Evolutionary conservation across 92 coral and sea anemone genomes (phyloP).

Genomic region (Porites rus): DNA sequence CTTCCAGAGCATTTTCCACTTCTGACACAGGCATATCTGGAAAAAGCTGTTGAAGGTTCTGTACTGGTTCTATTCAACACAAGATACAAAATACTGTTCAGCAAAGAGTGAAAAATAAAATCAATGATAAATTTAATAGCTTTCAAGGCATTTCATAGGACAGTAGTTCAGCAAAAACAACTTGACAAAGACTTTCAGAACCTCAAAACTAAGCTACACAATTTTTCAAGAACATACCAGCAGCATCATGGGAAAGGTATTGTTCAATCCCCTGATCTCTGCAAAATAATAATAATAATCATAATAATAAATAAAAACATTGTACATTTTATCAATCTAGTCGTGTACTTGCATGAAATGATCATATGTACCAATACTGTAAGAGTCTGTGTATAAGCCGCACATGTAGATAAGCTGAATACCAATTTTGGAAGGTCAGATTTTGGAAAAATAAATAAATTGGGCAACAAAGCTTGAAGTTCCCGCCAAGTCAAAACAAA

Average conservation of each 20-base stretch:
- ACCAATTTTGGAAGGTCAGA: too few relatives aligned
- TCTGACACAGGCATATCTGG: slow-evolving; percentile 2
- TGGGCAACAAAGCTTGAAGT: too few relatives aligned
- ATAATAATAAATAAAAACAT: not conserved
- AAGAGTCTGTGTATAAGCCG: too few relatives aligned
- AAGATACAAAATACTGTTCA: not conserved
- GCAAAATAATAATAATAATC: not conserved
- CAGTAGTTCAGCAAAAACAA: slow-evolving; percentile 18
- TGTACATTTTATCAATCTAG: not conserved
- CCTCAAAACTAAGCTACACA: slow-evolving; percentile 14
- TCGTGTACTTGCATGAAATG: not conserved
- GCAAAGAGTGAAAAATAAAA: slow-evolving; percentile 14
- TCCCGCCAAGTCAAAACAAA: too few relatives aligned
- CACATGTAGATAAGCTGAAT: too few relatives aligned
- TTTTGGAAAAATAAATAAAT: too few relatives aligned
- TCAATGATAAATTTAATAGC: slow-evolving; percentile 10
- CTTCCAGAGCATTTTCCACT: not conserved
- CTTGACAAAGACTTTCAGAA: slow-evolving; percentile 9
- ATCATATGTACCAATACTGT: not conserved
- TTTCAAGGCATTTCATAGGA: slow-evolving; percentile 11
- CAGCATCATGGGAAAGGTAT: not conserved
- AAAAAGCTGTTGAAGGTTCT: slow-evolving; percentile 1
- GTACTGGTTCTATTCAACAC: slow-evolving; percentile 10
- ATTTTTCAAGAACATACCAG: not conserved
- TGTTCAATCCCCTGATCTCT: slow-evolving; percentile 23